phyloP scores from a whole-genome alignment of 2,797 vertebrate species.

The Perodicticus potto region DNA sequence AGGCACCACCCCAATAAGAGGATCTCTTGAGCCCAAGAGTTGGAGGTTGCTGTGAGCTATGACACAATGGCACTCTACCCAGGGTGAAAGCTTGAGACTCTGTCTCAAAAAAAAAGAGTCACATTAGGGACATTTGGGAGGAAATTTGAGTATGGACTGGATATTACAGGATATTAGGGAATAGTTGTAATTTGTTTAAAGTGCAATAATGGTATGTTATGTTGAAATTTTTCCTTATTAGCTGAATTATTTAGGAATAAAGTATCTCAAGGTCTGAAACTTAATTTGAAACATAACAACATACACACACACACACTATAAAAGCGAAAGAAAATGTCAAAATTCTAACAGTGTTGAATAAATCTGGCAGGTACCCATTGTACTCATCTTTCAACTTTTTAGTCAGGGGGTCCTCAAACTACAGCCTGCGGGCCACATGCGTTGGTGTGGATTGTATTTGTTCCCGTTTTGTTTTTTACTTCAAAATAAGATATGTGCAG shows the following conservation, averaged over 20 bases:
- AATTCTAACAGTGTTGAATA: conserved; percentile 1
- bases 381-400: neutral
- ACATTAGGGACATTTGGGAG: neutral
- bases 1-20: no score
- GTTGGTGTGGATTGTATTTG: no score
- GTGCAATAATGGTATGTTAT: neutral
- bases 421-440: no score
- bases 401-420: no score
- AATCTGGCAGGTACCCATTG: neutral
- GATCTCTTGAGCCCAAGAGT: no score
- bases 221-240: neutral
- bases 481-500: no score
- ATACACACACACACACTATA: neutral
- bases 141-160: neutral
- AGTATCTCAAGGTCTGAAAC: neutral
- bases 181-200: neutral
- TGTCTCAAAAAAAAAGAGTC: neutral
- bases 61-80: no score
- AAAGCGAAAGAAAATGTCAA: neutral
- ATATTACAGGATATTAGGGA: neutral
- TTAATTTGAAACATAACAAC: neutral
- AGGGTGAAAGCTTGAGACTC: no score
- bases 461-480: no score
- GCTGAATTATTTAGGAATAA: neutral
- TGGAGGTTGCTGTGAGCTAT: no score